Conservation (phyloP, 2,113 vertebrate genomes). For the Chloebia gouldiae region DNA sequence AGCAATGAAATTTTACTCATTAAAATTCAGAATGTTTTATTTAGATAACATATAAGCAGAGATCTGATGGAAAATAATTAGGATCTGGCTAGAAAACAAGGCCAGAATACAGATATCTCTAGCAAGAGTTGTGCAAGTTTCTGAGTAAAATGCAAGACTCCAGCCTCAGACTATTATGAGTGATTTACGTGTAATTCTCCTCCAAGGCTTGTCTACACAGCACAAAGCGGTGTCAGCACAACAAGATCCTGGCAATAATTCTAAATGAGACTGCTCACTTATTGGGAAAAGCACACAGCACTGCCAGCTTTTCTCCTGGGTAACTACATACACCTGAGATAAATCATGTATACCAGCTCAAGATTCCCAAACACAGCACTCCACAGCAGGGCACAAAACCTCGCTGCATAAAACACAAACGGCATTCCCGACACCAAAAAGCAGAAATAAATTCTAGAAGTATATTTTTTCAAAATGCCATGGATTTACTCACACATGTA, state of each 20-base stretch:
- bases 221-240: background rate
- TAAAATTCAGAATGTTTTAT: background rate
- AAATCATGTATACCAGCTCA: background rate
- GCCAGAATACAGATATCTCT: background rate
- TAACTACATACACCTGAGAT: background rate
- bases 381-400: background rate
- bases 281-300: background rate
- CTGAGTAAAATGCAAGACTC: background rate
- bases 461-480: background rate
- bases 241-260: background rate
- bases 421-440: background rate
- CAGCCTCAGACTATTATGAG: background rate
- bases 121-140: background rate
- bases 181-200: background rate
- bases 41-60: background rate
- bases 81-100: background rate
- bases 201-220: background rate
- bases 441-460: background rate
- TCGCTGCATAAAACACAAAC: rapidly evolving
- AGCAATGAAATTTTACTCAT: background rate
- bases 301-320: background rate
- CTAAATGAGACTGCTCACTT: background rate
- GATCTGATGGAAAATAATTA: background rate
- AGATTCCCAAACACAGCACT: background rate
- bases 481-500: background rate